Evolutionary conservation across 2,888 invertebrate genomes (phyloP).

Genomic region (Cactoblastis cactorum): DNA sequence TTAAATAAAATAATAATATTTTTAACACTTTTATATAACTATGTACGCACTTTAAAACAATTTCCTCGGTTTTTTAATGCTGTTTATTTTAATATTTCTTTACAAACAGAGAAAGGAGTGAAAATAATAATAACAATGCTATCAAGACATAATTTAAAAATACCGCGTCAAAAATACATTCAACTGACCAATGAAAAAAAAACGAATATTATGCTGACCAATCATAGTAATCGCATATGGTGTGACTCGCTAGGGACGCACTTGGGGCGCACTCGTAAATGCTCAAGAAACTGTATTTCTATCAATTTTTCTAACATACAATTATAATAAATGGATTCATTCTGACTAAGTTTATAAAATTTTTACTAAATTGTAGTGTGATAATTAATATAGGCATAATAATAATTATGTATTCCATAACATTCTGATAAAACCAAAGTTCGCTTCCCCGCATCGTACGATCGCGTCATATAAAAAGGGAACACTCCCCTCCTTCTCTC

Average conservation of each 20-base stretch:
- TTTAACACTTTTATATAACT: no score
- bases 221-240: constrained; percentile 61
- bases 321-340: constrained; percentile 24
- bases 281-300: constrained; percentile 28
- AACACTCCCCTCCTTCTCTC: constrained; percentile 63
- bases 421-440: constrained; percentile 54
- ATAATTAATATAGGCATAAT: constrained; percentile 34
- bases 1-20: no score
- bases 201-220: constrained; percentile 41
- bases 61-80: no score
- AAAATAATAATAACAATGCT: no score
- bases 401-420: constrained; percentile 34
- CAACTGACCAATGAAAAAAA: constrained; percentile 47
- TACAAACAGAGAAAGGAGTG: no score
- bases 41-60: no score
- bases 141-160: constrained; percentile 32
- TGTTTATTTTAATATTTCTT: no score
- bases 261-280: constrained; percentile 49
- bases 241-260: constrained; percentile 71
- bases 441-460: constrained; percentile 70
- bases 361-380: constrained; percentile 25
- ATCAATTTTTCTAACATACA: constrained; percentile 42
- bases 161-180: constrained; percentile 37
- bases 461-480: constrained; percentile 71
- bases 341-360: constrained; percentile 24